Conservation (phyloP, 2,797 vertebrate species). For the Rhynchonycteris naso region DNA sequence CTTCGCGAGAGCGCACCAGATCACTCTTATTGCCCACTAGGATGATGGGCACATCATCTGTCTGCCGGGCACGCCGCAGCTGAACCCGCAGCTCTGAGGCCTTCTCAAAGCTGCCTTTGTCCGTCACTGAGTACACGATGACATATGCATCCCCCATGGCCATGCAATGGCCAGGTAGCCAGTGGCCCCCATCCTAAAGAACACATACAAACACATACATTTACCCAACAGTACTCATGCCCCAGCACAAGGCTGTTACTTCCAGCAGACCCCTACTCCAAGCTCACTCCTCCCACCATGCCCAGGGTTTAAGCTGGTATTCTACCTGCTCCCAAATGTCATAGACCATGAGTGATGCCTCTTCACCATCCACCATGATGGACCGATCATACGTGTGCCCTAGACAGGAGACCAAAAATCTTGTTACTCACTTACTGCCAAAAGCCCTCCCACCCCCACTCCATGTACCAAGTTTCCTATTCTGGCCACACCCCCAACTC, state of each 20-base stretch:
- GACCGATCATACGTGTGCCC: slow-evolving; percentile 98
- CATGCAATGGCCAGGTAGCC: slow-evolving; percentile 98
- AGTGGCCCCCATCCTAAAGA: slow-evolving; percentile 93
- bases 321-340: slow-evolving; percentile 99
- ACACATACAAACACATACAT: background rate
- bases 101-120: slow-evolving; percentile 98
- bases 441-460: background rate
- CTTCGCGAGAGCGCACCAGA: slow-evolving; percentile 97
- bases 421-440: slow-evolving; percentile 16
- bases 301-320: slow-evolving; percentile 85
- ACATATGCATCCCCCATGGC: slow-evolving; percentile 98
- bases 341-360: slow-evolving; percentile 94
- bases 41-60: slow-evolving; percentile 98
- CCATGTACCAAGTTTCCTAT: background rate
- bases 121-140: slow-evolving; percentile 98
- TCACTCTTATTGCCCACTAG: slow-evolving; percentile 99
- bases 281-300: background rate
- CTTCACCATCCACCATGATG: slow-evolving; percentile 95
- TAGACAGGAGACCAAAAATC: slow-evolving; percentile 69
- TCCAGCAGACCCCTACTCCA: background rate
- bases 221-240: background rate
- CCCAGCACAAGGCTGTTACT: background rate
- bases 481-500: background rate
- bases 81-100: slow-evolving; percentile 98
- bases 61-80: slow-evolving; percentile 95